Conservation (phyloP, 2,113 vertebrate species). For the Perca fluviatilis region DNA sequence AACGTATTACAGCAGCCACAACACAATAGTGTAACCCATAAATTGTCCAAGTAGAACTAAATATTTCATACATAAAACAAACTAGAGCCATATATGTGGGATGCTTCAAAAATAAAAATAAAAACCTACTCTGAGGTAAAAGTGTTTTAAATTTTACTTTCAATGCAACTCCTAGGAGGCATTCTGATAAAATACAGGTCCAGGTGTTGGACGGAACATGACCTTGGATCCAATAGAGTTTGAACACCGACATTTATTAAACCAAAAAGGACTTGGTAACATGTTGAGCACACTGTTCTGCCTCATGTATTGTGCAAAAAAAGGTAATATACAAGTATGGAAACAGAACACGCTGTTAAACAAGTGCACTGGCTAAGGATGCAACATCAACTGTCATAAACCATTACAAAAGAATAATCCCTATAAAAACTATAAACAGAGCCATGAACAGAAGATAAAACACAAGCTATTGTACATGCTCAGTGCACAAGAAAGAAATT, state of each 20-base stretch:
- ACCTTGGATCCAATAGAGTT: not conserved
- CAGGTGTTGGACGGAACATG: not conserved
- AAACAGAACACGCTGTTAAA: not conserved
- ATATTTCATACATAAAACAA: too few relatives aligned
- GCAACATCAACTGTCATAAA: not conserved
- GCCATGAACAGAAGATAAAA: slow-evolving; percentile 28
- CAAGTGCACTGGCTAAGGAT: not conserved
- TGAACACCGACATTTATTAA: not conserved
- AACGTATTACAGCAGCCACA: too few relatives aligned
- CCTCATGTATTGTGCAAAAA: not conserved
- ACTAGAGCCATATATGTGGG: too few relatives aligned
- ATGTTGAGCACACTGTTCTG: not conserved
- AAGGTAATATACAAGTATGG: not conserved
- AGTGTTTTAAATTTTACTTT: not conserved
- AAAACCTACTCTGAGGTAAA: not conserved
- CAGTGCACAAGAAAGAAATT: not conserved
- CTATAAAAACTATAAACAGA: slow-evolving; percentile 24
- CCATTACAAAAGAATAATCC: slow-evolving; percentile 11
- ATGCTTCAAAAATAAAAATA: not conserved
- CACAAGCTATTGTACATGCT: slow-evolving; percentile 14
- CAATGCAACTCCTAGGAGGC: not conserved
- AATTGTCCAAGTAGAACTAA: too few relatives aligned
- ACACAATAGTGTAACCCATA: too few relatives aligned
- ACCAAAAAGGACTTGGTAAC: not conserved
- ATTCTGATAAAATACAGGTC: not conserved